A percentile compares a stretch with the other conserved stretches of the same genome.
Evolutionary conservation across 2,113 vertebrate genomes (phyloP).

Genomic region (Macrotis lagotis): DNA sequence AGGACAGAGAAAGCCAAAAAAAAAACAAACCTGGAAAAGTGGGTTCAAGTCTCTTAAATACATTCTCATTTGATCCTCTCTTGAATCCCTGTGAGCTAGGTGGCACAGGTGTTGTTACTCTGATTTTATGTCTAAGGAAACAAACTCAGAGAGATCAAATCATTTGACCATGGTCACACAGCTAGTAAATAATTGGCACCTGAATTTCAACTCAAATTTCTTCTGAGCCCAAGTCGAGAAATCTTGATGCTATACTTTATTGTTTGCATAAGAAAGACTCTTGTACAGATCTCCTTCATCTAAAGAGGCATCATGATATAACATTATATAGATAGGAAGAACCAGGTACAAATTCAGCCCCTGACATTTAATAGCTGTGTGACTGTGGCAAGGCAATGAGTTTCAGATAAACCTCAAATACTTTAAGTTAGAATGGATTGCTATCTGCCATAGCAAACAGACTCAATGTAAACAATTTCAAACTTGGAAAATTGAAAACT

Average conservation of each 20-base stretch:
- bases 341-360: not conserved
- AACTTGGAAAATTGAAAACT: not conserved
- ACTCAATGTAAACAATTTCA: not conserved
- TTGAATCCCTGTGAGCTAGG: not conserved
- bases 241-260: not conserved
- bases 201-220: not conserved
- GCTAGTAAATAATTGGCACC: not conserved
- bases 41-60: not conserved
- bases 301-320: not conserved
- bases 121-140: not conserved
- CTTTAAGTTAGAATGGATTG: not conserved
- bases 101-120: not conserved
- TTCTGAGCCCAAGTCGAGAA: not conserved
- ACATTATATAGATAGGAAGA: not conserved
- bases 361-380: not conserved
- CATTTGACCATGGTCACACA: not conserved
- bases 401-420: not conserved
- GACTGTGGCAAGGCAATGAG: not conserved
- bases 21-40: not conserved
- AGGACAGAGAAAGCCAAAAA: not conserved
- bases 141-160: not conserved
- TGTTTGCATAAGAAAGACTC: not conserved
- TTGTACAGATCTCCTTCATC: not conserved
- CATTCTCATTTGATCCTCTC: not conserved
- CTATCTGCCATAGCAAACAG: not conserved